These are phyloP conservation scores for Aselliscus stoliczkanus DNA, from an alignment of 2,797 vertebrate genomes.

Conservation along the genomic window DNA sequence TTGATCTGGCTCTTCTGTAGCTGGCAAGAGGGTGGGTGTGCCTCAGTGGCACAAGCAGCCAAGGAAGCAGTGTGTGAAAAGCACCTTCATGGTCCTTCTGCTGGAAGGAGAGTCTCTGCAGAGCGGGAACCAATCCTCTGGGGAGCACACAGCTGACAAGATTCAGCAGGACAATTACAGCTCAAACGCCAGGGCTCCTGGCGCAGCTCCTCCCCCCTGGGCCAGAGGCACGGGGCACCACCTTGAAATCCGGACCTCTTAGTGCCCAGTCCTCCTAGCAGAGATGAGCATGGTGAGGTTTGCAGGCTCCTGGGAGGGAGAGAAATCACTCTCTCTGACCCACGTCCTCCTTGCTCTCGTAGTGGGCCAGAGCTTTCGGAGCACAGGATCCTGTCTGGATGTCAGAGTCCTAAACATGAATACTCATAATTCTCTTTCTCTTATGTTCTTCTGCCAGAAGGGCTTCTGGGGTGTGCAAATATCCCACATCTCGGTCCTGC, in stretches of 20 bases:
- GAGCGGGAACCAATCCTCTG: background rate
- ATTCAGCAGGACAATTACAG: background rate
- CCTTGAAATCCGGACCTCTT: background rate
- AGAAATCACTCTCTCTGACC: background rate
- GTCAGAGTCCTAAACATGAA: background rate
- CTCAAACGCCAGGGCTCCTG: background rate
- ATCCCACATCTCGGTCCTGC: background rate
- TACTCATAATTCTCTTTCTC: background rate
- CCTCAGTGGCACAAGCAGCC: background rate
- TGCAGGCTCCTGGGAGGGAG: background rate
- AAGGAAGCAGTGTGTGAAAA: background rate
- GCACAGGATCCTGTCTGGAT: background rate
- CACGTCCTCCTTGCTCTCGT: background rate
- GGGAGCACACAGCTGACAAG: background rate
- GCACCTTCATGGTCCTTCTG: background rate
- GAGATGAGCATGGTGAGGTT: background rate
- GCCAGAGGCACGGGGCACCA: too few species aligned
- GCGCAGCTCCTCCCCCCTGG: background rate
- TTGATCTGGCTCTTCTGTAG: background rate
- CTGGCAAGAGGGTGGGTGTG: background rate
- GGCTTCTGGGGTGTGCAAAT: background rate
- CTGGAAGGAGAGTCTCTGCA: background rate
- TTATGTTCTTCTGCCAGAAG: background rate
- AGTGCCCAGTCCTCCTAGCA: background rate
- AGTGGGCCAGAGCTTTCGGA: constrained; percentile 22